Base-by-base conservation (phyloP, 2,113 vertebrate species). In the Oceanodroma tethys region DNA sequence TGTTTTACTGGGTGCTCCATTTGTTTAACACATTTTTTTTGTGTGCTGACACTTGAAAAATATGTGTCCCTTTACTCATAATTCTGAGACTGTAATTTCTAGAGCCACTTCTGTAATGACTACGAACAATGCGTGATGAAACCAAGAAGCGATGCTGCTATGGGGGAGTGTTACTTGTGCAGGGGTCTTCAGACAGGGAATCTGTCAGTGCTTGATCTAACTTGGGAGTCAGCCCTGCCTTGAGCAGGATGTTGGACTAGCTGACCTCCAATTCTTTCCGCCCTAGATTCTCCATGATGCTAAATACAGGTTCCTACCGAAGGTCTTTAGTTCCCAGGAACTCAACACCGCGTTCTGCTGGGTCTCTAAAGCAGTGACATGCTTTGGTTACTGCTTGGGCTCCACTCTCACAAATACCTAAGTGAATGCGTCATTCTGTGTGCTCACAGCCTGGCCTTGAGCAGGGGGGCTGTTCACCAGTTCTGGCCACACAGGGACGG, bases 1-100 rank as follows among this genome's bases (percentile, higher is more conserved):
- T 1, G 0, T 83, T 95, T 86, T 89, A 65, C 60, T 70, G 89
- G 65, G 65, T 92, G 86, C 82, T 83, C 34, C 40, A 30, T 93
- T 96, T 73, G 62, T 72, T 85, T 40, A 86, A 85, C 36, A 47
- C 15, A 10, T 73, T 68, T 80, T 68, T 82, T 73, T 67, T 88
- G 38, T 68, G 53, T 86, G 71, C 58, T 81, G 86, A 62, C 30
- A 52, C 47, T 92, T 94, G 62, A 60, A 88, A 93, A 95, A 90
- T 48, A 16, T 15, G 3, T 73, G 68, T 68, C 36, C 67, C 23
- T 92, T 75, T 86, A 34, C 27, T 93, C 27, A 8, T 26, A 55
- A 23, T 65, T 82, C 29, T 55, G 6, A 45, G 60, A 25, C 6
- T 55, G 5, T 62, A n/a, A 32, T 87, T 86, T 66, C 48, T 80